phyloP scores from a whole-genome alignment of 2,797 vertebrate genomes.

The Dallia pectoralis region DNA sequence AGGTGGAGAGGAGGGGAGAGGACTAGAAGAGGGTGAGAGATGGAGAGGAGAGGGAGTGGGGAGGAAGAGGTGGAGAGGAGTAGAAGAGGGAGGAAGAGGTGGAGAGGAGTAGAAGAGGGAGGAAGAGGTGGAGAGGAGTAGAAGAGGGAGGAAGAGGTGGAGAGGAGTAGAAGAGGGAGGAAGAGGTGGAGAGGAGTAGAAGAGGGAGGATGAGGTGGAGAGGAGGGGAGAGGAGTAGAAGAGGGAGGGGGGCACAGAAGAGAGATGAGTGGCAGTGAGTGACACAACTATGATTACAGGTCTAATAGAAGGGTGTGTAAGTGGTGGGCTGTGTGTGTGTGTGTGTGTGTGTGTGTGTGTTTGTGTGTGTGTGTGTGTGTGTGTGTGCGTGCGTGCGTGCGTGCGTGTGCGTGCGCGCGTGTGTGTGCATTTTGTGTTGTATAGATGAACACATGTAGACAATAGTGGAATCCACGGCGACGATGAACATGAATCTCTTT shows the following conservation, averaged over 20 bases:
- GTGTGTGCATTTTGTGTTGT: not conserved
- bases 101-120: no score
- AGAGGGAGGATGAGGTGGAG: not conserved
- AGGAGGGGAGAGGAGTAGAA: slow-evolving; percentile 19
- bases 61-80: slow-evolving; percentile 6
- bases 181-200: not conserved
- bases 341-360: not conserved
- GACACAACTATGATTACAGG: slow-evolving; percentile 66
- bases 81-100: slow-evolving; percentile 11
- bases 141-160: no score
- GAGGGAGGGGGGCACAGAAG: slow-evolving; percentile 4
- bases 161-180: not conserved
- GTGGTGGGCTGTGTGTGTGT: slow-evolving; percentile 24
- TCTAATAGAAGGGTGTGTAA: slow-evolving; percentile 60
- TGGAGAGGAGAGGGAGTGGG: no score
- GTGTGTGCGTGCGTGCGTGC: not conserved
- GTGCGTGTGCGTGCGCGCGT: not conserved
- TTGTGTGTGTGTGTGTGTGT: not conserved
- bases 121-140: no score
- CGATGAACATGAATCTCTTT: not conserved
- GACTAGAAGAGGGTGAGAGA: no score
- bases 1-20: not conserved
- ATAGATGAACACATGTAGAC: not conserved
- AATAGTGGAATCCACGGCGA: not conserved
- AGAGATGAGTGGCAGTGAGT: slow-evolving; percentile 46